Evolutionary conservation across 2,113 vertebrate species (phyloP), one percentile per base, ranked within the genome.

Genomic region (Perca flavescens): DNA sequence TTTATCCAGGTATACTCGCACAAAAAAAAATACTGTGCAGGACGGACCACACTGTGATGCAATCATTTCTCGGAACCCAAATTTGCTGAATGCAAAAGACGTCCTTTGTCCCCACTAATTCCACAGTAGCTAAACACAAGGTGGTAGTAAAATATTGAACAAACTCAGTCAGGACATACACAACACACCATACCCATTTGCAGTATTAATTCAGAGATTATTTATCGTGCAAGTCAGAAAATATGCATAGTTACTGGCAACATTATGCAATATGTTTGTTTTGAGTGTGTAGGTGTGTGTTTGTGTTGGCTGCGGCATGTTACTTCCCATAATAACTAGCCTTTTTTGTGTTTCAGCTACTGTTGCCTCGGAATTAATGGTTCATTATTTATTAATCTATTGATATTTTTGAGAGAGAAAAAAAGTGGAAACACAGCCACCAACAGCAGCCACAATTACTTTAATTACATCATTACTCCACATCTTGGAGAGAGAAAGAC

Each of bases 371-470:
- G n/a, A 40, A 54, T 25, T 65, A 56, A 76, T 8, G 28, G 57
- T 40, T 11, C 31, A 31, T 31, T 31, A 31, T 31, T 31, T 3
- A 31, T 34, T 50, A 31, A 52, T 67, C 22, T 21, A 31, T 6
- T 31, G 16, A 21, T 68, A 43, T 43, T 21, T 62, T 36, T 60
- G 2, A 31, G 22, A 15, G n/a, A 2, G 31, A 58, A 65, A 60
- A 61, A 17, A 34, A 16, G 62, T 11, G 14, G 21, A 75, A 40
- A 40, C 36, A 40, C 9, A 40, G 76, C 71, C 74, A 9, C 40
- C 40, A 40, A 40, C 34, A 34, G 77, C 76, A 72, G 58, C 86
- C 34, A 80, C 85, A 86, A 67, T 80, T 21, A 84, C 46, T 69
- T 10, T 21, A 34, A 58, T 6, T 40, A 40, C 40, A 57, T n/a